Evolutionary conservation across 2,797 vertebrate genomes (phyloP), one percentile per base, ranked within the genome.

Genomic region (Galaxias olidus): DNA sequence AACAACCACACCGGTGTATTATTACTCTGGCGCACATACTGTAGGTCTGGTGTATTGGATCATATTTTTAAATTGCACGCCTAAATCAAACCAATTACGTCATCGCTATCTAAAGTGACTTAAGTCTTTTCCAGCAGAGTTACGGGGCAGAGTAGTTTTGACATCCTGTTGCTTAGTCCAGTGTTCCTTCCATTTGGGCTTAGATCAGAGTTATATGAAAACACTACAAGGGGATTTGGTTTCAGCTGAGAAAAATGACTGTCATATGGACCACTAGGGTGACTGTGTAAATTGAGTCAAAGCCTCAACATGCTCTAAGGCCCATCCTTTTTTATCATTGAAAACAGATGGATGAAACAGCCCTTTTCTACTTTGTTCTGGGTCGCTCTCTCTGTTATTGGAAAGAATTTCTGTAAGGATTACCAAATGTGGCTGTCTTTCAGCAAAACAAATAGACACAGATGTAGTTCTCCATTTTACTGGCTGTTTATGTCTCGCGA

Each of bases 401-500:
- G 84, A 88, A 90, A 84, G 83, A 87, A 87, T 88, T 83, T 88
- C 72, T 74, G 75, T 79, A 81, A 88, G 86, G 88, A 88, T 88
- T 82, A 88, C 89, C 86, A 88, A 90, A 91, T 83, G 90, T 91
- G 88, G 90, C 82, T 10, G 60, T 74, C 84, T 80, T 72, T 86
- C 85, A 85, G 77, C 69, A 82, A 88, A 87, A 90, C 89, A 90
- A 92, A 91, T 86, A 85, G 87, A 90, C 84, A 81, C 90, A 93
- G 90, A 92, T 91, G 90, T 87, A 91, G 81, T 88, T 91, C 91
- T 92, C 86, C 91, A 87, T 91, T 92, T 92, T 89, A 91, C 90
- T 87, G 91, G 80, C 87, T 92, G 91, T 92, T 93, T 93, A 93
- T 90, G 87, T 90, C 85, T 92, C 64, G 84, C 78, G 80, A 89